Conservation (phyloP, 2,113 vertebrate species). For the Corythaeola cristata region DNA sequence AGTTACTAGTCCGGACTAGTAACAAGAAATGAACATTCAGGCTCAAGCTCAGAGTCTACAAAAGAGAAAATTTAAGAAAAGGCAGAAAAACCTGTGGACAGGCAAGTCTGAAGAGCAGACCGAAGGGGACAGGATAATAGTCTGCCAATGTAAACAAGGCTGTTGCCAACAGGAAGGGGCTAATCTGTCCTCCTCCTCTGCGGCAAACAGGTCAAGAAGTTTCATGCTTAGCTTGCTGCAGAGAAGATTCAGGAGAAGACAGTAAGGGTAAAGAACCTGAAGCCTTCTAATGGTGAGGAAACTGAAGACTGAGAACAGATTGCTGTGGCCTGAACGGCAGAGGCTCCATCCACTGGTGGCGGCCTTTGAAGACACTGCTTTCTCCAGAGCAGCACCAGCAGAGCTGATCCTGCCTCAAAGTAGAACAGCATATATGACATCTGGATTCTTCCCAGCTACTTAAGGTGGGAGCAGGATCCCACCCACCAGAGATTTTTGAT, state of each 20-base stretch:
- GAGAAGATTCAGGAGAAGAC: neutral
- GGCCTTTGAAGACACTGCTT: neutral
- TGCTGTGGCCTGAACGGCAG: neutral
- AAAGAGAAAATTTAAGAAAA: neutral
- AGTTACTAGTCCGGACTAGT: neutral
- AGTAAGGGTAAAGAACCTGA: neutral
- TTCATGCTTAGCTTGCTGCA: neutral
- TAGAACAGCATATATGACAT: neutral
- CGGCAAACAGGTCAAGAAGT: neutral
- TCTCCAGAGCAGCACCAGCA: neutral
- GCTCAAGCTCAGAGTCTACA: neutral
- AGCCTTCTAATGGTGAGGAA: neutral
- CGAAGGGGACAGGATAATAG: neutral
- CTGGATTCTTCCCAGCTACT: neutral
- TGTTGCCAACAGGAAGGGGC: neutral
- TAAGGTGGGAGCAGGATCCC: neutral
- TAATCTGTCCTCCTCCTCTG: neutral
- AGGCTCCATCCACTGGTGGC: neutral
- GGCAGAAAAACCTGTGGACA: neutral
- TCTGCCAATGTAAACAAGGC: neutral
- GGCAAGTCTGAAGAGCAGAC: neutral
- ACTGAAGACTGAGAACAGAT: neutral
- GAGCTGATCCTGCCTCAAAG: neutral
- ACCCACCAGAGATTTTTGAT: neutral
- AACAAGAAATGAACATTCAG: neutral